These are phyloP conservation scores for Kryphioiulus occultus DNA, from an alignment of 2,888 invertebrate genomes.

Conservation along the genomic window DNA sequence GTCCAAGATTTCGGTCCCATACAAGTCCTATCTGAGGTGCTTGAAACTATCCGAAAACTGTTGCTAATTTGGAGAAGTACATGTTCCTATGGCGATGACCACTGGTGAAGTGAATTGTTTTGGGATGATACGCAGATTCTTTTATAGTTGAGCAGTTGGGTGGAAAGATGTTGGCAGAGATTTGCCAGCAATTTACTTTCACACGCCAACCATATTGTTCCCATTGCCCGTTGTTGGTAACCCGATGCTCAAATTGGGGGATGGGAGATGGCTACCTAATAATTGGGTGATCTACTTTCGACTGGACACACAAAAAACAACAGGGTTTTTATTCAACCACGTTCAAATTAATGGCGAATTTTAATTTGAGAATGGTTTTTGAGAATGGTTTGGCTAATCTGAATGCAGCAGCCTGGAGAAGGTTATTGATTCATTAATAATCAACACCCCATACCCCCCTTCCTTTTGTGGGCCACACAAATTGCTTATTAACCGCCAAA, in stretches of 20 bases:
- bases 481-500: not conserved
- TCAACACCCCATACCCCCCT: no score
- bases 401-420: not conserved
- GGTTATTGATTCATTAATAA: constrained; percentile 34
- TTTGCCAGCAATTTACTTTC: constrained; percentile 11
- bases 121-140: not conserved
- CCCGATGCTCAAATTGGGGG: constrained; percentile 27
- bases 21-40: not conserved
- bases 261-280: constrained; percentile 33
- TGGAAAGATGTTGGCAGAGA: constrained; percentile 20
- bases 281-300: constrained; percentile 39
- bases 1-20: not conserved
- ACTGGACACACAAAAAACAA: not conserved
- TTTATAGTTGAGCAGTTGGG: constrained; percentile 36
- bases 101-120: constrained; percentile 6
- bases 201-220: constrained; percentile 36
- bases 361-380: constrained; percentile 20
- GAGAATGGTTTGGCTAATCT: not conserved
- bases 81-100: constrained; percentile 4
- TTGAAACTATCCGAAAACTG: not conserved
- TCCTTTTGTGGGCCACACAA: not conserved
- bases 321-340: not conserved
- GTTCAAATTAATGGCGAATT: constrained; percentile 16
- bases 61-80: not conserved
- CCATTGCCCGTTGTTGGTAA: not conserved